These are phyloP conservation scores for Urocitellus parryii DNA, from an alignment of 2,113 vertebrate species.

Conservation along the genomic window DNA sequence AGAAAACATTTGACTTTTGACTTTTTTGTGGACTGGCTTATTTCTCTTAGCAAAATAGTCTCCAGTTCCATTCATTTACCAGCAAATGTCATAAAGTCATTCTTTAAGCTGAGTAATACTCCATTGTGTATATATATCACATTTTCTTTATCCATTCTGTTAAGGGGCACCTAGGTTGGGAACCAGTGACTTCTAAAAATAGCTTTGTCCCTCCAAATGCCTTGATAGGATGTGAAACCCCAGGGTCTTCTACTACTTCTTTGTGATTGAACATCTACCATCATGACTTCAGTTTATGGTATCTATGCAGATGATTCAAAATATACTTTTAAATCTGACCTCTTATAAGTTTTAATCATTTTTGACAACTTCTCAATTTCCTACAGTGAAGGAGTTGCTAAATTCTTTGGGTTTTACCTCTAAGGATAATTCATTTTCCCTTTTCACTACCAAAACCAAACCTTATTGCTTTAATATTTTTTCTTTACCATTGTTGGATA, in stretches of 20 bases:
- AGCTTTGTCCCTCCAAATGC: neutral
- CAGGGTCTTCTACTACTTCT: neutral
- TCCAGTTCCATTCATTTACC: no score
- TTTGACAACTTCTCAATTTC: neutral
- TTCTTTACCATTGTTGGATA: no score
- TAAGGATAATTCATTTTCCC: neutral
- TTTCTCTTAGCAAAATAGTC: no score
- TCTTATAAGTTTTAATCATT: neutral
- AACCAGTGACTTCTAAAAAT: neutral
- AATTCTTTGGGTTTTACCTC: constrained; percentile 12
- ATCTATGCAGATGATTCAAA: neutral
- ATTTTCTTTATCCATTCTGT: no score
- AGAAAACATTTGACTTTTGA: no score
- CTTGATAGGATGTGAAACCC: neutral
- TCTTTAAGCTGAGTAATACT: no score
- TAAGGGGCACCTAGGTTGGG: no score
- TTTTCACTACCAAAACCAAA: neutral
- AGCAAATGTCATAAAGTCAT: no score
- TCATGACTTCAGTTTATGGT: neutral
- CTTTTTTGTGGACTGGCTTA: no score
- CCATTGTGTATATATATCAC: no score
- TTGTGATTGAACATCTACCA: neutral
- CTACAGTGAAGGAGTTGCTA: neutral
- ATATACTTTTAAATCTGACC: neutral
- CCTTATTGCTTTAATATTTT: neutral